phyloP scores from a whole-genome alignment of 2,888 invertebrate species.

The Tyria jacobaeae region DNA sequence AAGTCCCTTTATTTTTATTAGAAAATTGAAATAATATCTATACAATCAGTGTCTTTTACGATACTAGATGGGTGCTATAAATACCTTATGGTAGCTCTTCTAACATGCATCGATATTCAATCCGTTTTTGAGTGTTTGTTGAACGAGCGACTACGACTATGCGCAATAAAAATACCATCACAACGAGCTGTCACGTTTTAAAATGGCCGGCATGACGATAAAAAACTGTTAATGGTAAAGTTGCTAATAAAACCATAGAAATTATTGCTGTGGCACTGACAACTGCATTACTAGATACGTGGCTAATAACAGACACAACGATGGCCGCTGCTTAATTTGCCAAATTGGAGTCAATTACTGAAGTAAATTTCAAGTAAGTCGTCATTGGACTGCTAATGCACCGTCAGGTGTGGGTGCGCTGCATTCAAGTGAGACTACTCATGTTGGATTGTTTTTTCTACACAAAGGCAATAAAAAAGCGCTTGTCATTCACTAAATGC shows the following conservation, averaged over 20 bases:
- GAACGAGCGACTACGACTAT: conserved; percentile 46
- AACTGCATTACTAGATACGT: conserved; percentile 68
- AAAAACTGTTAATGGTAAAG: conserved; percentile 56
- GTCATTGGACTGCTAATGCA: conserved; percentile 58
- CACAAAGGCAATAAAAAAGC: conserved; percentile 82
- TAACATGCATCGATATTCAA: conserved; percentile 59
- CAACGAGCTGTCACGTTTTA: conserved; percentile 63
- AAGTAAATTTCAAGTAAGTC: conserved; percentile 61
- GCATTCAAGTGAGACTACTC: conserved; percentile 32
- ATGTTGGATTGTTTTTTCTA: conserved; percentile 72
- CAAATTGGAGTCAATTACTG: conserved; percentile 75
- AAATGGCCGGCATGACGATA: conserved; percentile 60
- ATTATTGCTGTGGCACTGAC: conserved; percentile 59
- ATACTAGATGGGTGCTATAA: conserved; percentile 60
- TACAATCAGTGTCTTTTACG: conserved; percentile 67
- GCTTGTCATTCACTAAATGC: conserved; percentile 84
- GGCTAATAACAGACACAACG: conserved; percentile 62
- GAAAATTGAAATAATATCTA: conserved; percentile 70
- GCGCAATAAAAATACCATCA: conserved; percentile 61
- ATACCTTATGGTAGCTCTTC: conserved; percentile 55
- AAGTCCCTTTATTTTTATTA: conserved; percentile 57
- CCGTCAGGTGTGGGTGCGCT: conserved; percentile 69
- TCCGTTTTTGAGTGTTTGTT: conserved; percentile 56
- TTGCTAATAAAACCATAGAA: conserved; percentile 61
- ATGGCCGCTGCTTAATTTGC: conserved; percentile 56